These are phyloP conservation scores for Dryobates pubescens DNA, from an alignment of 2,797 vertebrate genomes.

Conservation along the genomic window DNA sequence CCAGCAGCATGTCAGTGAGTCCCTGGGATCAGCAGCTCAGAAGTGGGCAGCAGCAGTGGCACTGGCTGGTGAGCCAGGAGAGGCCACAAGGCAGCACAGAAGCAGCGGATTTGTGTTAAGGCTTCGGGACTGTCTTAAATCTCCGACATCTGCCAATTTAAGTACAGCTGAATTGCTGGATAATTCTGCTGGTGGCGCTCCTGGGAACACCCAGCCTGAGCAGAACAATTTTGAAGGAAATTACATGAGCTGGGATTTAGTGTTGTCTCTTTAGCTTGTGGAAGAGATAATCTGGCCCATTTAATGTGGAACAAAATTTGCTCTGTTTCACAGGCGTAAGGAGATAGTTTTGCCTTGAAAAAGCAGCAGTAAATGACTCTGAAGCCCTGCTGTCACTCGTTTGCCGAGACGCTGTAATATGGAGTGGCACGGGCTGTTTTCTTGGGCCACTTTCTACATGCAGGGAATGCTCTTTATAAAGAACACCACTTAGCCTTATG, in stretches of 20 bases:
- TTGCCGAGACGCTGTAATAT: background rate
- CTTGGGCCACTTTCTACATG: background rate
- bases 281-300: constrained; percentile 59
- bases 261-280: constrained; percentile 59
- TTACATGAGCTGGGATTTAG: constrained; percentile 62
- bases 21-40: background rate
- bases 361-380: constrained; percentile 59
- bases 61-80: background rate
- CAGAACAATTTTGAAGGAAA: constrained; percentile 64
- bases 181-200: constrained; percentile 65
- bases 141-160: constrained; percentile 64
- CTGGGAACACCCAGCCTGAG: constrained; percentile 53
- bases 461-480: constrained; percentile 39
- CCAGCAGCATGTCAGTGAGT: background rate
- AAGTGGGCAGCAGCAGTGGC: background rate
- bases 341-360: constrained; percentile 57
- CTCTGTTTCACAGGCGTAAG: constrained; percentile 26
- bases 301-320: constrained; percentile 56
- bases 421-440: constrained; percentile 50
- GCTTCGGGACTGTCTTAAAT: constrained; percentile 59
- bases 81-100: constrained; percentile 20
- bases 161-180: constrained; percentile 56
- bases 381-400: constrained; percentile 60
- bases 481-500: constrained; percentile 36
- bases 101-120: constrained; percentile 57